Percentiles rank a stretch among this genome's conserved stretches.
Evolutionary conservation across 1,140 invertebrate genomes (phyloP).

Genomic region (Bradysia coprophila): DNA sequence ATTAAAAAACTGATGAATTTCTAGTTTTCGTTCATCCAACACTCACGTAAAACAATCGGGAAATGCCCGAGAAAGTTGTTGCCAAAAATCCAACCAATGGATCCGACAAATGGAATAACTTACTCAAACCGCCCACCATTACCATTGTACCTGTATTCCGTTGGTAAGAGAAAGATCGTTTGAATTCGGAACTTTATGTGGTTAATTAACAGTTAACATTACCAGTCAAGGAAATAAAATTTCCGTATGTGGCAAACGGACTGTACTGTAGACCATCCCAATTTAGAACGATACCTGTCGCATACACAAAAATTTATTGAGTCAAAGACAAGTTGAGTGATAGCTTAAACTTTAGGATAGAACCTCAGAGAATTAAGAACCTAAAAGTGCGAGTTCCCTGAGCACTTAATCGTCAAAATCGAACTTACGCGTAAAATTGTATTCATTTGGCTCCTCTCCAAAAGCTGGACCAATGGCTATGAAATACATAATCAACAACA

Average conservation of each 20-base stretch:
- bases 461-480: slow-evolving; percentile 15
- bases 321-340: slow-evolving; percentile 6
- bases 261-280: slow-evolving; percentile 22
- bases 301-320: slow-evolving; percentile 17
- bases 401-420: no score
- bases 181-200: no score
- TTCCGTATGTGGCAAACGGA: slow-evolving; percentile 14
- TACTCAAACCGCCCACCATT: slow-evolving; percentile 19
- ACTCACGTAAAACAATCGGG: slow-evolving; percentile 16
- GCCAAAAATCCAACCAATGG: slow-evolving; percentile 17
- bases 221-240: slow-evolving; percentile 10
- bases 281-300: slow-evolving; percentile 15
- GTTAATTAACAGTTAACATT: no score
- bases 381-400: no score
- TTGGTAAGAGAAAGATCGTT: no score
- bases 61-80: slow-evolving; percentile 13
- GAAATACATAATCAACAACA: slow-evolving; percentile 17
- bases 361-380: neutral
- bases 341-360: neutral
- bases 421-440: slow-evolving; percentile 2
- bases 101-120: slow-evolving; percentile 17
- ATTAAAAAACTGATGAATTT: neutral
- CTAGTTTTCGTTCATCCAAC: neutral
- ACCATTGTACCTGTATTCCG: slow-evolving; percentile 20
- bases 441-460: slow-evolving; percentile 5